Conservation (phyloP, 2,113 vertebrate species). For the Pao palembangensis region DNA sequence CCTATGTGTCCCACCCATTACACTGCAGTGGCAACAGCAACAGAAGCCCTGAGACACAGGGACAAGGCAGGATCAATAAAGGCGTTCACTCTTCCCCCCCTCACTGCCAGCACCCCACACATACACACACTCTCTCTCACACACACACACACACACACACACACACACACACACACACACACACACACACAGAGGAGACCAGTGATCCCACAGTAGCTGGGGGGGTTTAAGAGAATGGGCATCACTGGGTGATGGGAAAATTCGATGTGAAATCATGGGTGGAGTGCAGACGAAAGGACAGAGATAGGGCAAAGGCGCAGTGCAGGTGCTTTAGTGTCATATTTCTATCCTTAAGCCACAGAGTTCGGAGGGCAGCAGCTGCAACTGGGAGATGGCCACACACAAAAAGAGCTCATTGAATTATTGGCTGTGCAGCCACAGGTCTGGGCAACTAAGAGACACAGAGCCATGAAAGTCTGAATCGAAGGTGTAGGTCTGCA, state of each 20-base stretch:
- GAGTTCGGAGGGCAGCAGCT: slow-evolving; percentile 57
- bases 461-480: slow-evolving; percentile 26
- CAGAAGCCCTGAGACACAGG: slow-evolving; percentile 48
- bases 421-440: slow-evolving; percentile 51
- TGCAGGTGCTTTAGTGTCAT: slow-evolving; percentile 49
- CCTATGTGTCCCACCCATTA: slow-evolving; percentile 35
- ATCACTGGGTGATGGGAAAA: slow-evolving; percentile 55
- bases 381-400: slow-evolving; percentile 48
- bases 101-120: slow-evolving; percentile 6
- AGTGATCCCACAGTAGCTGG: slow-evolving; percentile 49
- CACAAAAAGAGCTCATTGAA: slow-evolving; percentile 53
- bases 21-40: slow-evolving; percentile 63
- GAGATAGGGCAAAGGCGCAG: slow-evolving; percentile 36
- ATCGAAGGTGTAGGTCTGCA: slow-evolving; percentile 41
- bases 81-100: not conserved
- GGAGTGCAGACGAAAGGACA: slow-evolving; percentile 32
- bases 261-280: slow-evolving; percentile 60
- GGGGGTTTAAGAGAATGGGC: slow-evolving; percentile 52
- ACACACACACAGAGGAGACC: slow-evolving; percentile 39
- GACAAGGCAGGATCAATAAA: slow-evolving; percentile 61
- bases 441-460: slow-evolving; percentile 64
- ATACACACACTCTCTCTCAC: not conserved
- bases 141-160: slow-evolving; percentile 11
- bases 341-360: slow-evolving; percentile 55
- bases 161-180: not conserved